phyloP scores from a whole-genome alignment of 2,888 invertebrate species.

The Pharmacophagus antenor region DNA sequence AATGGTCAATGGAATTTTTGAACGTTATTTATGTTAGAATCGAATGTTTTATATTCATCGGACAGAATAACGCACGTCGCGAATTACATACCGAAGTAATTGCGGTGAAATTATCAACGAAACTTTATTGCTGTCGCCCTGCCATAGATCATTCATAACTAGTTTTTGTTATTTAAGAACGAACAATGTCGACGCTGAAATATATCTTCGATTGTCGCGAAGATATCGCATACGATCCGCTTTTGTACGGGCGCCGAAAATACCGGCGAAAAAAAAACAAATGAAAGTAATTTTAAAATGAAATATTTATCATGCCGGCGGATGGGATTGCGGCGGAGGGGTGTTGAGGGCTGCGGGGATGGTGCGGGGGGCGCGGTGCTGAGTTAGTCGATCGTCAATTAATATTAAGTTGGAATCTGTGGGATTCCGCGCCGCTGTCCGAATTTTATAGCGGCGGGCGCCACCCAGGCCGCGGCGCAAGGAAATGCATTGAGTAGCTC shows the following conservation, averaged over 20 bases:
- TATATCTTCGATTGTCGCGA: constrained; percentile 10
- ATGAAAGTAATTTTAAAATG: constrained; percentile 36
- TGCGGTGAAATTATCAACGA: neutral
- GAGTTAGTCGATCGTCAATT: constrained; percentile 77
- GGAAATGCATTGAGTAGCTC: constrained; percentile 48
- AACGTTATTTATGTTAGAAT: too few relatives aligned
- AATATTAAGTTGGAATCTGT: constrained; percentile 80
- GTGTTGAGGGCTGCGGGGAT: neutral
- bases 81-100: neutral
- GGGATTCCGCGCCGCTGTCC: constrained; percentile 80
- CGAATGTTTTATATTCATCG: neutral
- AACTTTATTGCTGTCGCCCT: neutral
- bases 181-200: neutral
- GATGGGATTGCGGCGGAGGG: constrained; percentile 31
- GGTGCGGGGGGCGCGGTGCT: constrained; percentile 46
- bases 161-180: neutral
- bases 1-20: too few relatives aligned
- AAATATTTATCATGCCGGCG: constrained; percentile 45
- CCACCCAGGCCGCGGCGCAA: constrained; percentile 69
- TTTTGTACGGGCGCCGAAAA: constrained; percentile 17
- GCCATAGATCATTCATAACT: neutral
- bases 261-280: constrained; percentile 16
- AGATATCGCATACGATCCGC: constrained; percentile 8
- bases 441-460: constrained; percentile 80
- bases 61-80: neutral